Conservation (phyloP, 1,140 invertebrate species). For the Batillaria attramentaria region DNA sequence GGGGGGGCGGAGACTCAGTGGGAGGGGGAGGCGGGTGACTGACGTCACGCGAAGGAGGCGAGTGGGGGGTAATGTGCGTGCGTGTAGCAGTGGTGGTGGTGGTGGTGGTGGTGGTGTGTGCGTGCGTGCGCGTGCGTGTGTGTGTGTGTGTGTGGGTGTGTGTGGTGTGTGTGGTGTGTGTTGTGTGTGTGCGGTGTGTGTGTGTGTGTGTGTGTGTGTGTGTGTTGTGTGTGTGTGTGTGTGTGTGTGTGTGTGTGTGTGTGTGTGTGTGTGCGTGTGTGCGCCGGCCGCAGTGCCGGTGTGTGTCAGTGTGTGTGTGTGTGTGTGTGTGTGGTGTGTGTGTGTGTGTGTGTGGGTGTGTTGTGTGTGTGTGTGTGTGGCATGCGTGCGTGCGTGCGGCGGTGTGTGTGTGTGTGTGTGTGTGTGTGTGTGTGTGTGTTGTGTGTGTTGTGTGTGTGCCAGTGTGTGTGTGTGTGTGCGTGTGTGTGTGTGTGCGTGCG, state of each 20-base stretch:
- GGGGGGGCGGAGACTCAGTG: too few relatives aligned
- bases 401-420: too few relatives aligned
- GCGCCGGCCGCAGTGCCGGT: background rate
- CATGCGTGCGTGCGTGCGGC: too few relatives aligned
- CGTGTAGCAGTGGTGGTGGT: background rate
- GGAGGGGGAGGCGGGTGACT: too few relatives aligned
- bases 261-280: constrained; percentile 6
- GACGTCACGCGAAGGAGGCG: background rate
- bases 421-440: too few relatives aligned
- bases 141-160: background rate
- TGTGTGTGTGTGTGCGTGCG: too few relatives aligned
- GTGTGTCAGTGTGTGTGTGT: constrained; percentile 5
- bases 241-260: background rate
- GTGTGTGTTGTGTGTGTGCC: too few relatives aligned
- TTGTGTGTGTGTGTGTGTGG: too few relatives aligned
- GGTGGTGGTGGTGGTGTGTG: background rate
- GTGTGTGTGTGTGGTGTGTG: background rate
- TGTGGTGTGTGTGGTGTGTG: constrained; percentile 1
- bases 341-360: too few relatives aligned
- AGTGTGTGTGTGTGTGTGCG: too few relatives aligned
- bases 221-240: constrained; percentile 10
- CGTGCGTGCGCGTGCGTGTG: background rate
- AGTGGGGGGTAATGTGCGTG: background rate
- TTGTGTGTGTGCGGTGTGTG: constrained; percentile 6
- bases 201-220: constrained; percentile 3